Percentiles rank a stretch among this genome's conserved stretches.
These are phyloP conservation scores for Gari tellinella DNA, from an alignment of 2,888 invertebrate genomes.

Conservation along the genomic window DNA sequence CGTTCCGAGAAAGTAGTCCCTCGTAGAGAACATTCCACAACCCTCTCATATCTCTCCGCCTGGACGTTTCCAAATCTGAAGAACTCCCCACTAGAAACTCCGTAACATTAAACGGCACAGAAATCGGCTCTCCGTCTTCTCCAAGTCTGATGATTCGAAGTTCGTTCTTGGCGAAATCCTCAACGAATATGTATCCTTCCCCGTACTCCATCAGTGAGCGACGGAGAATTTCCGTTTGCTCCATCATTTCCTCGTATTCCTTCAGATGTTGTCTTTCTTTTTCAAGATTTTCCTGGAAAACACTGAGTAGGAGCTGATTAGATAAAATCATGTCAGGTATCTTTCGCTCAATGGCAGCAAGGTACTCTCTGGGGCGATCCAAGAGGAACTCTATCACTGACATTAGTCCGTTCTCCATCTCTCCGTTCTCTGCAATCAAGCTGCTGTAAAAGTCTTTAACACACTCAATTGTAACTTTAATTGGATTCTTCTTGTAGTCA, in stretches of 20 bases:
- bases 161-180: conserved; percentile 60
- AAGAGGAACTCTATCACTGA: conserved; percentile 48
- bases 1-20: conserved; percentile 53
- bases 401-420: conserved; percentile 16
- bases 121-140: conserved; percentile 25
- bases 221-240: conserved; percentile 60
- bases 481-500: conserved; percentile 54
- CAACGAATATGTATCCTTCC: conserved; percentile 65
- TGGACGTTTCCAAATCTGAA: conserved; percentile 17
- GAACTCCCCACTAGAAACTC: conserved; percentile 53
- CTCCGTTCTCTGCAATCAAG: conserved; percentile 19
- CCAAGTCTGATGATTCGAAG: conserved; percentile 40
- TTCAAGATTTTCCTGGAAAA: conserved; percentile 54
- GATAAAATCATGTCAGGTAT: conserved; percentile 64
- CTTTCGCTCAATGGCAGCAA: conserved; percentile 45
- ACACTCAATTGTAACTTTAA: conserved; percentile 42
- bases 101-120: conserved; percentile 55
- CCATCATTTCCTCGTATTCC: conserved; percentile 64
- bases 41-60: conserved; percentile 47
- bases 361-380: conserved; percentile 54
- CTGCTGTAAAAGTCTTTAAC: conserved; percentile 41
- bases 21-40: conserved; percentile 66
- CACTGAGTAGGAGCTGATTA: conserved; percentile 65
- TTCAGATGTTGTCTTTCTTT: conserved; percentile 49
- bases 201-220: conserved; percentile 63